Evolutionary conservation across 2,888 invertebrate species (phyloP).

Genomic region (Trypoxylon attenuatum): DNA sequence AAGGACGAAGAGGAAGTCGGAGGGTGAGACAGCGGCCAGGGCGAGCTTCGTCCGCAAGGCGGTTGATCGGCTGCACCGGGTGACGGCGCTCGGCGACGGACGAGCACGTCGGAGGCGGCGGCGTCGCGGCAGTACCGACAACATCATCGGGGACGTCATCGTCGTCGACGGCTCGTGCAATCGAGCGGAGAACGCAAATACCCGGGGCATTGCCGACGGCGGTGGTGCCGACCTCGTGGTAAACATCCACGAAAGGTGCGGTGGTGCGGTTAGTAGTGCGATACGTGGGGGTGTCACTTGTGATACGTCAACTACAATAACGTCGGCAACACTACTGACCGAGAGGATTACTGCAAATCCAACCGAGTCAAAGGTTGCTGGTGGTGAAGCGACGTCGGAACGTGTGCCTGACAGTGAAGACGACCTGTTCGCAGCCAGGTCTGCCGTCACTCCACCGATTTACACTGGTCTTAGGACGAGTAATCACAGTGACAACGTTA

Average conservation of each 20-base stretch:
- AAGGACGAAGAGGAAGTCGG: slow-evolving; percentile 52
- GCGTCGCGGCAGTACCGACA: slow-evolving; percentile 48
- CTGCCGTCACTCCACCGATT: too few relatives aligned
- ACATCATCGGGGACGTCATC: slow-evolving; percentile 28
- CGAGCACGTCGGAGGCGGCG: slow-evolving; percentile 63
- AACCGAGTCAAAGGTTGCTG: not conserved
- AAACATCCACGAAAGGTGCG: slow-evolving; percentile 49
- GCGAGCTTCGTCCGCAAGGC: slow-evolving; percentile 54
- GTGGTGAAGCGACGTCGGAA: not conserved
- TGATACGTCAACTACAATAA: slow-evolving; percentile 41
- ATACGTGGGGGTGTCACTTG: slow-evolving; percentile 47
- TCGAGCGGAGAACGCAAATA: slow-evolving; percentile 16
- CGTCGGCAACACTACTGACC: slow-evolving; percentile 15
- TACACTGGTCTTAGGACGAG: too few relatives aligned
- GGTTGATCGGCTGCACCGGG: slow-evolving; percentile 25
- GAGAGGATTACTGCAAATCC: slow-evolving; percentile 27
- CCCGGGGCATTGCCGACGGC: slow-evolving; percentile 23
- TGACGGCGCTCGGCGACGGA: slow-evolving; percentile 50
- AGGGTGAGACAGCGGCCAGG: slow-evolving; percentile 51
- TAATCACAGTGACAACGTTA: too few relatives aligned
- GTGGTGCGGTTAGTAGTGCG: slow-evolving; percentile 55
- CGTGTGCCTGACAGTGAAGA: not conserved
- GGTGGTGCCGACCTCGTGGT: slow-evolving; percentile 44
- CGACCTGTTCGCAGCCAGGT: too few relatives aligned
- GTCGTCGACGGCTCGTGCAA: slow-evolving; percentile 24